Evolutionary conservation across 2,888 invertebrate genomes (phyloP).

Genomic region (Xanthia togata): DNA sequence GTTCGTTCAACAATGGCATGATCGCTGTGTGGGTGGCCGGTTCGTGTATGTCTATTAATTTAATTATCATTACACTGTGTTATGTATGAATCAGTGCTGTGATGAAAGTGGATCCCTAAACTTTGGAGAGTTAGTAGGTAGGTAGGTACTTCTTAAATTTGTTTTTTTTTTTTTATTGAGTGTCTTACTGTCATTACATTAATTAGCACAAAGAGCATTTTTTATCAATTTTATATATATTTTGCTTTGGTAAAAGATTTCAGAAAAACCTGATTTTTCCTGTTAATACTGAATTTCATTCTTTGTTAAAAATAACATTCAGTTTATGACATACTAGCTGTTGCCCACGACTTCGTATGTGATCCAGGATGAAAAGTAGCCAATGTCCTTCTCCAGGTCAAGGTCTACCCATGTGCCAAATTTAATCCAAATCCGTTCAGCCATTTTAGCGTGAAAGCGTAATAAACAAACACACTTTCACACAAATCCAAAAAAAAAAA

Average conservation of each 20-base stretch:
- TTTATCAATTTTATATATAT: no score
- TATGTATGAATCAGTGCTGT: conserved; percentile 76
- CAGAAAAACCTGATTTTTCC: not conserved
- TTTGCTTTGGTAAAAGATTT: no score
- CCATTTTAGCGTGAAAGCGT: no score
- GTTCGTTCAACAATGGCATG: conserved; percentile 82
- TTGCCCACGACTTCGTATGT: no score
- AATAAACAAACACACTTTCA: no score
- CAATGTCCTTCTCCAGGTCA: no score
- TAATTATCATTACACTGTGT: conserved; percentile 80
- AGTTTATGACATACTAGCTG: not conserved
- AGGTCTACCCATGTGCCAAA: no score
- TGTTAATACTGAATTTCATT: not conserved
- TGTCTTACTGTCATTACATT: no score
- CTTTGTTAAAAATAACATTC: not conserved
- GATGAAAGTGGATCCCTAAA: conserved; percentile 68
- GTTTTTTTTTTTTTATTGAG: not conserved
- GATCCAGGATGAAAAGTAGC: no score
- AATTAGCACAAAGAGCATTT: no score
- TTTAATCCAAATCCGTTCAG: no score
- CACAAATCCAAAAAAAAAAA: no score
- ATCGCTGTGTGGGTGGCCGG: conserved; percentile 80
- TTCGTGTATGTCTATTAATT: conserved; percentile 82
- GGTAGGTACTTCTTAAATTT: not conserved
- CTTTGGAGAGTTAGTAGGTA: not conserved